A percentile compares a stretch with the other conserved stretches of the same genome.
phyloP scores from a whole-genome alignment of 2,113 vertebrate species.

The Thinocorus orbignyianus region DNA sequence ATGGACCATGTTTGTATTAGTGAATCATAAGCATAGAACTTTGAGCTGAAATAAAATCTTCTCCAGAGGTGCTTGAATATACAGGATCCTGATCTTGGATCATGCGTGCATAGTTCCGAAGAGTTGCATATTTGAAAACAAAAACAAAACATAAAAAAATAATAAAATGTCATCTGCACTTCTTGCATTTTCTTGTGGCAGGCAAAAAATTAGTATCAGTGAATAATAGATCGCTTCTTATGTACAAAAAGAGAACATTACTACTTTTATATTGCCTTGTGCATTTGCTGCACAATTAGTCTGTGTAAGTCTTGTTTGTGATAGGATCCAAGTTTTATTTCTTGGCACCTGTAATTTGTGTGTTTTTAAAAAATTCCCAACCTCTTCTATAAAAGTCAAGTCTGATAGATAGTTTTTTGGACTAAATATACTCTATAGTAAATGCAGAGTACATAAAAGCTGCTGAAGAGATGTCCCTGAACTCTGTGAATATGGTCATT shows the following conservation, averaged over 20 bases:
- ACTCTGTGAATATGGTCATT: background rate
- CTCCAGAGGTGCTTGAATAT: slow-evolving; percentile 4
- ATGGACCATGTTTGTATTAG: slow-evolving; percentile 46
- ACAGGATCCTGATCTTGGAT: background rate
- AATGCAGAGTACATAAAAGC: background rate
- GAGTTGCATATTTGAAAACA: background rate
- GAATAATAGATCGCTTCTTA: background rate
- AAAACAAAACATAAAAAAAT: background rate
- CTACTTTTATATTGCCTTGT: background rate
- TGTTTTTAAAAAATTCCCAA: background rate
- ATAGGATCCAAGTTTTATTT: background rate
- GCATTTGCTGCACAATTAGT: background rate
- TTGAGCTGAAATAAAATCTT: slow-evolving; percentile 27
- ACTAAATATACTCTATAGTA: background rate
- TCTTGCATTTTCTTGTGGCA: background rate
- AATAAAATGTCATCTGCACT: background rate
- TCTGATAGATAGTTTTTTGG: background rate
- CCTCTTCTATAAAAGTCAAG: background rate
- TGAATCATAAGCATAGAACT: slow-evolving; percentile 55
- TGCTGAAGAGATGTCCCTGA: background rate
- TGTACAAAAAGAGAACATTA: background rate
- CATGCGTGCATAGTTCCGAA: background rate
- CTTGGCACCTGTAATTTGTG: background rate
- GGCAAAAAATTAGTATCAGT: background rate
- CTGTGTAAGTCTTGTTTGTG: background rate